phyloP scores from a whole-genome alignment of 1,140 invertebrate genomes.

The Leptopilina clavipes region DNA sequence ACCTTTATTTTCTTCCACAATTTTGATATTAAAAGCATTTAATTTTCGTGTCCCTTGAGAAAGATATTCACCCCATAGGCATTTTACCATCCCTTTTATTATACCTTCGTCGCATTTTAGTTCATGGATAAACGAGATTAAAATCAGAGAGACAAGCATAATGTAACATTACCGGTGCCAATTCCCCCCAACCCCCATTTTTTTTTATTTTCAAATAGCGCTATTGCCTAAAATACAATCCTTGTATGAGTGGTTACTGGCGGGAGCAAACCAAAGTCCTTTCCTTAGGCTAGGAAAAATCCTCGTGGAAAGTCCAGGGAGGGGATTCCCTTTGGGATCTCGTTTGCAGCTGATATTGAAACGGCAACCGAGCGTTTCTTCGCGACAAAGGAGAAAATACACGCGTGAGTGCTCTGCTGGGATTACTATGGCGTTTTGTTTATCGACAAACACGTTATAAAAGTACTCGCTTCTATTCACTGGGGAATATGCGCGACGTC shows the following conservation, averaged over 20 bases:
- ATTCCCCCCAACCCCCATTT: background rate
- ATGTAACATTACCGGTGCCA: background rate
- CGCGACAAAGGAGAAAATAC: slow-evolving; percentile 51
- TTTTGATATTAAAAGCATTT: slow-evolving; percentile 9
- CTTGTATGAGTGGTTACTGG: slow-evolving; percentile 38
- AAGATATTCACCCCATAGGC: background rate
- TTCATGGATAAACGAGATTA: background rate
- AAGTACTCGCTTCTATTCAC: slow-evolving; percentile 37
- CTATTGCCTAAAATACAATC: slow-evolving; percentile 48
- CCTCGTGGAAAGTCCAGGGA: slow-evolving; percentile 36
- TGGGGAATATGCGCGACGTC: background rate
- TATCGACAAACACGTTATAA: slow-evolving; percentile 59
- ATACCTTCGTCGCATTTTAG: background rate
- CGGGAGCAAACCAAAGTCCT: slow-evolving; percentile 42
- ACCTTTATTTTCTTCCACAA: background rate
- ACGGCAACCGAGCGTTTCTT: slow-evolving; percentile 50
- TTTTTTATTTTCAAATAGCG: too few relatives aligned
- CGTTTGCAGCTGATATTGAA: slow-evolving; percentile 63
- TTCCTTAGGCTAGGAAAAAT: slow-evolving; percentile 49
- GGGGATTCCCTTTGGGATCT: slow-evolving; percentile 55
- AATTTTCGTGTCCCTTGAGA: background rate
- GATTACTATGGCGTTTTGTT: slow-evolving; percentile 63
- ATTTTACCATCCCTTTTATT: slow-evolving; percentile 13
- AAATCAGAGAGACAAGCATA: slow-evolving; percentile 21
- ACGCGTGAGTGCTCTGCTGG: slow-evolving; percentile 52